Base-by-base conservation (phyloP, 1,140 invertebrate species). In the Leptinotarsa defecta region DNA sequence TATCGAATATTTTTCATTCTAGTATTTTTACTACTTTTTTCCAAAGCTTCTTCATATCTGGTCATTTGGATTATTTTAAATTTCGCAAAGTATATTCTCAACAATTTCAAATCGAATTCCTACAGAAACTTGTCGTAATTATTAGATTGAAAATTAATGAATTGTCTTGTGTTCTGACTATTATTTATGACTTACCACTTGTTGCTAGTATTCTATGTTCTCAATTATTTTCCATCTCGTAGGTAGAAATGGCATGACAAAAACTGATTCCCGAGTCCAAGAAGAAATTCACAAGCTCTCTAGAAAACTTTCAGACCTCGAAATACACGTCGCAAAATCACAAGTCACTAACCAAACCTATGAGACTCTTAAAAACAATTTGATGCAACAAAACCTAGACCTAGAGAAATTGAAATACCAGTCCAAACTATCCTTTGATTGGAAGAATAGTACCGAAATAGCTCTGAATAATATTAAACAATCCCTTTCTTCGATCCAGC, bases 391-490 rank as follows among this genome's bases (percentile, higher is more conserved):
- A 8, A 70, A 74, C 13, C 49, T 74, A n/a, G 73, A 79, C n/a
- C 71, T 79, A 24, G 79, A 81, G 22, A 80, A 77, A 65, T 6
- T 81, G 1, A 71, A 77, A 49, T 81, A 82, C 61, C 79, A 81
- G 74, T 75, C 68, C n/a, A 73, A 81, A 76, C 11, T 76, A 4
- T 24, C 79, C 13, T 62, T 71, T 1, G 76, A 82, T 57, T 81
- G 78, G 77, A 82, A 76, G 71, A 75, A 75, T 62, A 74, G 27
- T 8, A 71, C 77, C 15, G 77, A 80, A 65, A 73, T 73, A 17
- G 52, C 76, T 63, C 48, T 79, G 27, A 68, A 78, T 34, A 76
- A 68, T 70, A 65, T 81, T 20, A 75, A 75, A 48, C 71, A 76
- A 13, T 64, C 70, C n/a, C 19, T 74, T 61, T 27, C 64, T 22